Percentiles rank a stretch among this genome's conserved stretches.
These are phyloP conservation scores for Megaleporinus macrocephalus DNA, from an alignment of 2,113 vertebrate species.

Conservation along the genomic window DNA sequence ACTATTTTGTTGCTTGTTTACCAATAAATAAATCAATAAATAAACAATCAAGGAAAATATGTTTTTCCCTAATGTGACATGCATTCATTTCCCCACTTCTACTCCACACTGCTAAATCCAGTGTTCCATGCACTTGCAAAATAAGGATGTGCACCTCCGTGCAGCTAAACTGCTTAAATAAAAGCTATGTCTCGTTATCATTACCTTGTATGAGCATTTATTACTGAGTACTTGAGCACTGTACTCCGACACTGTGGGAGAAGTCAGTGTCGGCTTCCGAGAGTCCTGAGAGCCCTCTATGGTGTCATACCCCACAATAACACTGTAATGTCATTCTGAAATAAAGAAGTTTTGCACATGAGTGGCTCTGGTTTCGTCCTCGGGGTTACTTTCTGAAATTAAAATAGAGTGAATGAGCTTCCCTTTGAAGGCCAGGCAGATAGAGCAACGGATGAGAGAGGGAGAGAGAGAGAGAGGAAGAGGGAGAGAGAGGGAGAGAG, in stretches of 20 bases:
- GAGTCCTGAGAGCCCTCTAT: conserved; percentile 47
- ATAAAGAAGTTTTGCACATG: conserved; percentile 64
- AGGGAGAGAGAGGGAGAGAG: conserved; percentile 55
- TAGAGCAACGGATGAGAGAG: conserved; percentile 66
- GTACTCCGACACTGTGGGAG: conserved; percentile 47
- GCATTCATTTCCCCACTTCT: background rate
- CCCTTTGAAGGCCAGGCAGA: conserved; percentile 81
- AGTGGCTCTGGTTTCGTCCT: conserved; percentile 65
- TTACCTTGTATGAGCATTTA: conserved; percentile 45
- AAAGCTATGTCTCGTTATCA: conserved; percentile 37
- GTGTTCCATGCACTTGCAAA: background rate
- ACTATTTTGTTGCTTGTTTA: too few species aligned
- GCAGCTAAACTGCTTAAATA: conserved; percentile 25
- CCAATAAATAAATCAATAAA: too few species aligned
- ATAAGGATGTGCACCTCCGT: background rate
- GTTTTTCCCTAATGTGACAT: background rate
- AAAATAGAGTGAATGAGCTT: conserved; percentile 81
- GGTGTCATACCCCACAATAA: conserved; percentile 64
- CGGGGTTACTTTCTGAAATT: conserved; percentile 77
- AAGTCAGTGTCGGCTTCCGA: conserved; percentile 45
- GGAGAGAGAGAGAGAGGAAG: conserved; percentile 68
- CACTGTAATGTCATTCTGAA: conserved; percentile 63
- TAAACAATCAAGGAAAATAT: too few species aligned
- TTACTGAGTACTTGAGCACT: conserved; percentile 40
- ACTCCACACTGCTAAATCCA: background rate